Evolutionary conservation across 2,888 invertebrate genomes (phyloP).

Genomic region (Sicus ferrugineus): DNA sequence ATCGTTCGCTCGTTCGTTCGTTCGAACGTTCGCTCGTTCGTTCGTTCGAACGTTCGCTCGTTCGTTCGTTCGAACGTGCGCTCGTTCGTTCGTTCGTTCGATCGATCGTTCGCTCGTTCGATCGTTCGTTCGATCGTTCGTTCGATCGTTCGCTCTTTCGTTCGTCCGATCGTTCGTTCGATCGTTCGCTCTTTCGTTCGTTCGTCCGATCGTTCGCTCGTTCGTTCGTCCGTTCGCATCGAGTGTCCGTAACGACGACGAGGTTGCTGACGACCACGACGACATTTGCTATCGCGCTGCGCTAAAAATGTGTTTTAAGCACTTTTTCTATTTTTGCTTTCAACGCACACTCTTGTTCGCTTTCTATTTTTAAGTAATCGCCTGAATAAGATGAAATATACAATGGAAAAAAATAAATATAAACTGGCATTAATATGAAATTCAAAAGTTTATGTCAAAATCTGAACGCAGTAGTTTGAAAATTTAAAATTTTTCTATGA

Average conservation of each 20-base stretch:
- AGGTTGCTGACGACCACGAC: not conserved
- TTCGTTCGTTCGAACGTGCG: not conserved
- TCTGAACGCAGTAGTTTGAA: not conserved
- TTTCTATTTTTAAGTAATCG: slow-evolving; percentile 36
- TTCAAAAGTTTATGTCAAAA: slow-evolving; percentile 18
- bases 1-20: too few relatives aligned
- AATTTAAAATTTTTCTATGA: not conserved
- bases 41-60: too few relatives aligned
- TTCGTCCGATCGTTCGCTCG: not conserved
- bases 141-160: slow-evolving; percentile 10
- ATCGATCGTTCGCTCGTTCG: not conserved
- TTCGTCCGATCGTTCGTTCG: not conserved
- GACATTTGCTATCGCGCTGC: slow-evolving; percentile 18
- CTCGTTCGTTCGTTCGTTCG: not conserved
- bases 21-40: too few relatives aligned
- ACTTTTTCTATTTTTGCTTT: slow-evolving; percentile 11
- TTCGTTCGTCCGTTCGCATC: not conserved
- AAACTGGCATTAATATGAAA: slow-evolving; percentile 28
- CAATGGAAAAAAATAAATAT: slow-evolving; percentile 36
- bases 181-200: not conserved
- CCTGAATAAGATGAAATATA: slow-evolving; percentile 41
- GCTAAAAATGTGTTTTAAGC: slow-evolving; percentile 20
- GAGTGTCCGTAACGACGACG: slow-evolving; percentile 8
- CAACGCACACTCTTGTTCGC: not conserved
- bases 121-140: not conserved